Base-by-base conservation (phyloP, 2,113 vertebrate genomes). In the Accipiter cooperii region DNA sequence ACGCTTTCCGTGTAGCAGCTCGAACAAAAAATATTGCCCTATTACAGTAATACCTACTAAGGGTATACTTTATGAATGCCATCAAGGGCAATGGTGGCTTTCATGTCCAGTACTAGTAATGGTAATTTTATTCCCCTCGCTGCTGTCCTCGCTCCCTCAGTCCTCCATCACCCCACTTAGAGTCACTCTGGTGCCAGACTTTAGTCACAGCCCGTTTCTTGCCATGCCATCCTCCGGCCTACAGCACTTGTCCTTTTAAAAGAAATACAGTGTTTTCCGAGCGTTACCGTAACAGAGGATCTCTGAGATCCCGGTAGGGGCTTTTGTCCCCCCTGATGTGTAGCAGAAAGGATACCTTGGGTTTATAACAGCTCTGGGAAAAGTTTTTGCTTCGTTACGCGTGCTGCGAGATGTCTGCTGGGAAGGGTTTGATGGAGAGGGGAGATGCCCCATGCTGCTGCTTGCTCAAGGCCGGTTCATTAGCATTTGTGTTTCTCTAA, bases 21-120 rank as follows among this genome's bases (percentile, higher is more conserved):
- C 38, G 40, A 64, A 57, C 65, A 77, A 79, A 94, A 97, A 96
- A 91, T 86, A 94, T 91, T 57, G 73, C 73, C 92, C 94, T 87
- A 61, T 96, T 69, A 86, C 58, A 60, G 93, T 46, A 90, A 93
- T 94, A 78, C 71, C 91, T 76, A 26, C 89, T 88, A 40, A 77
- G 83, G 68, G 33, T 69, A 22, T 75, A 16, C 73, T 93, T 74
- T 87, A 64, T 96, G 98, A 63, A 75, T 38, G 77, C 94, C 96
- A 87, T 54, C 55, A 84, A 96, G 96, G 97, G 95, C 84, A 92
- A 77, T 64, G 86, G 81, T 69, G 89, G 73, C 87, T 97, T 97
- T 96, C 87, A 65, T 75, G 82, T 92, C 79, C 84, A 69, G 9
- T 15, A 5, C 49, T n/a, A 15, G 38, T 40, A 73, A 68, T 87